A percentile compares a stretch with the other conserved stretches of the same genome.
Conservation (phyloP, 1,140 invertebrate genomes). For the Neotoxoptera formosana region DNA sequence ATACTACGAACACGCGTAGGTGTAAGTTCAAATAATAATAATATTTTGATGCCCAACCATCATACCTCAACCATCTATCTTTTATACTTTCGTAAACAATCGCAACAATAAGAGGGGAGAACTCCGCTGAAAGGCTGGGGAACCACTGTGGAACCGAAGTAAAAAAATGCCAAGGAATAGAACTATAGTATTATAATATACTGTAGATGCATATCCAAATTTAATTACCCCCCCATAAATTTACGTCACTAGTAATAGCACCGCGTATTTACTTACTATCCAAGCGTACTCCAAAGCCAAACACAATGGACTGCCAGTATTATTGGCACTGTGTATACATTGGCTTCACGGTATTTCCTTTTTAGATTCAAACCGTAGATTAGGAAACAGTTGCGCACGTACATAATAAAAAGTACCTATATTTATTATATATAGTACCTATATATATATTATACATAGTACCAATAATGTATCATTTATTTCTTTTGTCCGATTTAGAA, state of each 20-base stretch:
- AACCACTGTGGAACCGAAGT: not conserved
- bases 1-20: not conserved
- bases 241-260: not conserved
- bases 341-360: constrained; percentile 23
- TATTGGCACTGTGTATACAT: not conserved
- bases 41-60: not conserved
- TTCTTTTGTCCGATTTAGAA: not conserved
- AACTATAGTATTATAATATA: too few species aligned
- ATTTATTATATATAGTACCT: too few species aligned
- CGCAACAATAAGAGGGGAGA: not conserved
- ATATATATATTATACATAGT: too few species aligned
- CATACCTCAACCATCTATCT: not conserved
- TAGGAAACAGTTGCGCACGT: not conserved
- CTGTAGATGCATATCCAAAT: not conserved
- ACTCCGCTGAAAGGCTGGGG: not conserved
- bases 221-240: not conserved
- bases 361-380: not conserved
- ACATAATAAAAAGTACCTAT: not conserved
- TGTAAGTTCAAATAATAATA: not conserved
- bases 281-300: not conserved
- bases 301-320: not conserved
- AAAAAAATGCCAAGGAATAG: not conserved
- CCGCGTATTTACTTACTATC: not conserved
- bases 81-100: not conserved
- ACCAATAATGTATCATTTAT: not conserved